A percentile compares a stretch with the other conserved stretches of the same genome.
Evolutionary conservation across 2,888 invertebrate species (phyloP).

Genomic region (Xestia ashworthii): DNA sequence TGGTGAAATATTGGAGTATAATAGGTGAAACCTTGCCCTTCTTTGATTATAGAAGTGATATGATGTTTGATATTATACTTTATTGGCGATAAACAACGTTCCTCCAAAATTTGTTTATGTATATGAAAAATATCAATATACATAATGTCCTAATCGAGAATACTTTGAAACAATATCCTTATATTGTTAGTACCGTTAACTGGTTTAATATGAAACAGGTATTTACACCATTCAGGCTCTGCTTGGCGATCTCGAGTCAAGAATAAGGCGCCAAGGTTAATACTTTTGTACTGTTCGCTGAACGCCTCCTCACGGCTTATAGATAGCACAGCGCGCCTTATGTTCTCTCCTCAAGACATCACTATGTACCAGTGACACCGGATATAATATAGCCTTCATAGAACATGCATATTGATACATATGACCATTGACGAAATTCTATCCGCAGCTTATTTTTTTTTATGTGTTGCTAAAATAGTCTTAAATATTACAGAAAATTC

Average conservation of each 20-base stretch:
- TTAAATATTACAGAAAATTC: not conserved
- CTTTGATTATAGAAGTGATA: not conserved
- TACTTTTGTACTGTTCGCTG: slow-evolving; percentile 67
- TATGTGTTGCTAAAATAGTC: not conserved
- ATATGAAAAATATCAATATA: not conserved
- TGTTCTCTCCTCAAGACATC: slow-evolving; percentile 73
- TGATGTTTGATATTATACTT: not conserved
- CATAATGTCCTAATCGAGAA: not conserved
- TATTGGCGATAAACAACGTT: not conserved
- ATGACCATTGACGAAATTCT: not conserved
- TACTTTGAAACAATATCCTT: slow-evolving; percentile 14
- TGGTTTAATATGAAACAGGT: slow-evolving; percentile 89
- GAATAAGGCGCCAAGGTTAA: slow-evolving; percentile 87
- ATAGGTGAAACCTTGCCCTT: not conserved
- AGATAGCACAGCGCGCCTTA: slow-evolving; percentile 75
- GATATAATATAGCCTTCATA: slow-evolving; percentile 28
- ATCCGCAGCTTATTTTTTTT: not conserved
- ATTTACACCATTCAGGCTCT: slow-evolving; percentile 89
- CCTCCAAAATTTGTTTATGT: not conserved
- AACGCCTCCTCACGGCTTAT: slow-evolving; percentile 78
- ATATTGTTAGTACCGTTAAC: slow-evolving; percentile 84
- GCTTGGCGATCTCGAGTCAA: slow-evolving; percentile 89
- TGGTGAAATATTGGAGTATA: not conserved
- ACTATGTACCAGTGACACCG: not conserved
- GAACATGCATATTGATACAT: not conserved